Percentiles rank a stretch among this genome's conserved stretches.
These are phyloP conservation scores for Vicugna pacos DNA, from an alignment of 2,113 vertebrate genomes.

Conservation along the genomic window DNA sequence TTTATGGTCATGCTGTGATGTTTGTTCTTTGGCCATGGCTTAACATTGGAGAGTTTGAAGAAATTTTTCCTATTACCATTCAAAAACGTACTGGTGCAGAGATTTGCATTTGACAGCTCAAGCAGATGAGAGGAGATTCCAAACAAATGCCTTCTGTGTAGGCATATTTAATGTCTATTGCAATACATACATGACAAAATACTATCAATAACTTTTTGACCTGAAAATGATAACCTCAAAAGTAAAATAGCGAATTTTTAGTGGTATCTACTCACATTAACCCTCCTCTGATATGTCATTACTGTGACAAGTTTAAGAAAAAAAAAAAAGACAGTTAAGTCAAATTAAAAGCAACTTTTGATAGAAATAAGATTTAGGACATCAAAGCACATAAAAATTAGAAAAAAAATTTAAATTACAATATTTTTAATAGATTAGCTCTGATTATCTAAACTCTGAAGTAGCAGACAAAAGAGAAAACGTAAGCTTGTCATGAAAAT, in stretches of 20 bases:
- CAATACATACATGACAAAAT: background rate
- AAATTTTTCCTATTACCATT: background rate
- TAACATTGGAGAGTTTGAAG: background rate
- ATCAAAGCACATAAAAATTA: background rate
- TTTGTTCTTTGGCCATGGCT: background rate
- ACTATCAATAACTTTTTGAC: background rate
- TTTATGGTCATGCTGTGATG: background rate
- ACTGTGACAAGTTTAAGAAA: background rate
- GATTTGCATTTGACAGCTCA: background rate
- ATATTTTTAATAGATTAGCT: background rate
- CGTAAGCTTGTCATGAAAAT: constrained; percentile 41
- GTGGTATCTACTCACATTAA: background rate
- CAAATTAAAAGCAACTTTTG: background rate
- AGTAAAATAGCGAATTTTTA: constrained; percentile 1
- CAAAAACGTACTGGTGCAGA: background rate
- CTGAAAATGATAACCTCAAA: background rate
- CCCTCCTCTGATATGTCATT: background rate
- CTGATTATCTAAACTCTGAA: background rate
- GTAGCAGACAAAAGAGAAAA: constrained; percentile 34
- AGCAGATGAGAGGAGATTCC: background rate
- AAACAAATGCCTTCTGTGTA: background rate
- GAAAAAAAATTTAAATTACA: background rate
- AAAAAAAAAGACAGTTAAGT: background rate
- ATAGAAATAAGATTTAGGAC: background rate
- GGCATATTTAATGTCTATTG: background rate